Evolutionary conservation across 2,113 vertebrate genomes (phyloP).

Genomic region (Typhlomys cinereus): DNA sequence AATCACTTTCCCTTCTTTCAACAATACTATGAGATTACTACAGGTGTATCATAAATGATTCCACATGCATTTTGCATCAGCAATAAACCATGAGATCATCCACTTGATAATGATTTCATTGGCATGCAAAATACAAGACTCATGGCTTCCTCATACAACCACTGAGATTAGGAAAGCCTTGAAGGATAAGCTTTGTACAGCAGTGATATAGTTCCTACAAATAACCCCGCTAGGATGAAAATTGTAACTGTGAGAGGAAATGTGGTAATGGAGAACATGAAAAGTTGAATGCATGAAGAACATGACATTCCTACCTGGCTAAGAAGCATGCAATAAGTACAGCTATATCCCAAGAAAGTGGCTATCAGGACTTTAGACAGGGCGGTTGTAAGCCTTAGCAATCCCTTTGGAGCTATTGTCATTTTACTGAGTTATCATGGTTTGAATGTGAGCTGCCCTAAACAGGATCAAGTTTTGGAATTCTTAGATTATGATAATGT

Average conservation of each 20-base stretch:
- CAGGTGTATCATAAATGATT: not conserved
- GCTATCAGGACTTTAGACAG: not conserved
- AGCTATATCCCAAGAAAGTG: not conserved
- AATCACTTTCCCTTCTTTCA: not conserved
- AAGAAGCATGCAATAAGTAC: not conserved
- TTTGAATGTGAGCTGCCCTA: too few relatives aligned
- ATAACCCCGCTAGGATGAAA: not conserved
- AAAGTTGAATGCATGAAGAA: not conserved
- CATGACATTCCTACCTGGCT: not conserved
- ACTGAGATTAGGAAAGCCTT: not conserved
- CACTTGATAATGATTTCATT: not conserved
- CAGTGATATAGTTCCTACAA: not conserved
- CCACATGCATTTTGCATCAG: not conserved
- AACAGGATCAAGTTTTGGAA: too few relatives aligned
- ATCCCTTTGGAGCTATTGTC: not conserved
- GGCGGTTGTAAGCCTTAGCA: not conserved
- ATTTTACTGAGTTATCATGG: not conserved
- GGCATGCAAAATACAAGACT: not conserved
- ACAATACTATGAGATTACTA: not conserved
- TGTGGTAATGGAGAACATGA: not conserved
- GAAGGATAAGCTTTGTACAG: fast-evolving
- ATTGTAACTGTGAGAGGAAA: not conserved
- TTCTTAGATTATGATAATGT: too few relatives aligned
- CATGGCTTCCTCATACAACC: not conserved
- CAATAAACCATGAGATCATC: not conserved